Evolutionary conservation across 1,140 invertebrate species (phyloP).

Genomic region (Halotydeus destructor): DNA sequence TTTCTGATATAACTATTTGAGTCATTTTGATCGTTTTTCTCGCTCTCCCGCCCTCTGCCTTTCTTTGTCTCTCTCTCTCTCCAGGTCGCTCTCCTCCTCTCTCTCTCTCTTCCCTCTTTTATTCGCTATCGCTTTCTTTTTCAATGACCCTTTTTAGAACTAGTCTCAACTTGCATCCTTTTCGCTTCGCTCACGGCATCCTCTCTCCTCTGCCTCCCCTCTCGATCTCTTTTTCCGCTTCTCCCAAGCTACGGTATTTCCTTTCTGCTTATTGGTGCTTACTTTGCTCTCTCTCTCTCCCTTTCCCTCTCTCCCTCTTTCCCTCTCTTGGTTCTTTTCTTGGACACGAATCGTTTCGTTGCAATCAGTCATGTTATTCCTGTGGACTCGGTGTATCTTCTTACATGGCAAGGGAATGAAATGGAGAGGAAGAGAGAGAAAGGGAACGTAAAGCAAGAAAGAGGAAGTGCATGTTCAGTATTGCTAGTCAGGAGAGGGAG

Average conservation of each 20-base stretch:
- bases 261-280: neutral
- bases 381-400: neutral
- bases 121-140: neutral
- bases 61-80: too few species aligned
- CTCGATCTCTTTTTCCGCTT: neutral
- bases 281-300: conserved; percentile 1
- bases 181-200: neutral
- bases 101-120: neutral
- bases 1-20: too few species aligned
- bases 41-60: too few species aligned
- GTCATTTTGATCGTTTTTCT: too few species aligned
- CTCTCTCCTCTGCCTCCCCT: neutral
- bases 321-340: neutral
- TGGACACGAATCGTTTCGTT: neutral
- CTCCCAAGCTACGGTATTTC: neutral
- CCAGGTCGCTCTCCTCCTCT: neutral
- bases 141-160: neutral
- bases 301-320: neutral
- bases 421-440: neutral
- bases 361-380: neutral
- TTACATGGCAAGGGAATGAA: neutral
- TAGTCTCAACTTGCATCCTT: neutral
- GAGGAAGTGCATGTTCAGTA: too few species aligned
- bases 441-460: neutral
- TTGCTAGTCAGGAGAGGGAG: too few species aligned